Base-by-base conservation (phyloP, 35 echinoderm and acorn worm genomes). In the Diadema setosum region DNA sequence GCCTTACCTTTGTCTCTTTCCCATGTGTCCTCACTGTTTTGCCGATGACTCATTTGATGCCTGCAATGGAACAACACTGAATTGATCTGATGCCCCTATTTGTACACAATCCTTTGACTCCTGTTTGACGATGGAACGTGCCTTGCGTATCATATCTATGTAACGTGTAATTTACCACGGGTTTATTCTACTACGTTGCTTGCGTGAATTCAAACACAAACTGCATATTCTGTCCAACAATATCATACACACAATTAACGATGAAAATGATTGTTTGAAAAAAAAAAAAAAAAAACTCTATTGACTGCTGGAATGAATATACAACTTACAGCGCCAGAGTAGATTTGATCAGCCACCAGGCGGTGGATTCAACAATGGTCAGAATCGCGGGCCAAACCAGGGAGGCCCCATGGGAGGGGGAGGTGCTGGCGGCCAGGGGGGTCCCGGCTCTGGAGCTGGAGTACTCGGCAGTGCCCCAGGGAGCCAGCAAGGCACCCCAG, bases 1-100 rank as follows among this genome's bases (percentile, higher is more conserved):
- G 25, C 39, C 39, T 78, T 44, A 78, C 73, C 73, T 78, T 44
- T 78, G 37, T 78, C 40, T 78, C 40, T 44, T 36, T 44, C 30
- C 21, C 30, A 78, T 78, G 40, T 78, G 40, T 44, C 40, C 73
- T 78, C 33, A 42, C 17, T 78, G n/a, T 78, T 36, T 78, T 44
- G 29, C 27, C 44, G 73, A 78, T 36, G 17, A n/a, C 33, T 78
- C 27, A 9, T 9, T 44, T 42, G 73, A 44, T 78, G 73, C 20
- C 73, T 78, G 8, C 35, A 43, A n/a, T 39, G 73, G 40, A 78
- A 78, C 73, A 0, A 78, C 39, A 14, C 20, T 78, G 73, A 42
- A 78, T 42, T 78, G 73, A 78, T 78, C 73, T 78, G 40, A 39
- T 78, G 73, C 25, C 73, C 73, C 73, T 78, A 44, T 78, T 41